phyloP scores from a whole-genome alignment of 2,113 vertebrate genomes.

The Turnix velox region DNA sequence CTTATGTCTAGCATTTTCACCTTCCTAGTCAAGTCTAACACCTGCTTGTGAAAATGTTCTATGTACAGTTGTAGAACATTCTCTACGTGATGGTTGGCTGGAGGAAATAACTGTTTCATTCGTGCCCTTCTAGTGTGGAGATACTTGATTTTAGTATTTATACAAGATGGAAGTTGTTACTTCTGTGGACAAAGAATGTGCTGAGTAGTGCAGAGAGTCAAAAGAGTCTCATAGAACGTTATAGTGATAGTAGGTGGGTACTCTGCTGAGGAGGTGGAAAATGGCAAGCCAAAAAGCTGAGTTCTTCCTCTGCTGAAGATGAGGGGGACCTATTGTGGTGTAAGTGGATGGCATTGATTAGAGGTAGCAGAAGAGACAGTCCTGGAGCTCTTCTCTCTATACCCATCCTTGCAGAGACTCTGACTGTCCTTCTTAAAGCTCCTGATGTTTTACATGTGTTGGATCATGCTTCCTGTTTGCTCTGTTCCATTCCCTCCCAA shows the following conservation, averaged over 20 bases:
- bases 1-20: background rate
- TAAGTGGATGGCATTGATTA: background rate
- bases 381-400: background rate
- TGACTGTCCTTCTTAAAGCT: background rate
- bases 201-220: constrained; percentile 69
- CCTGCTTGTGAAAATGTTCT: background rate
- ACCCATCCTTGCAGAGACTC: background rate
- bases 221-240: constrained; percentile 69
- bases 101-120: background rate
- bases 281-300: background rate
- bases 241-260: constrained; percentile 77
- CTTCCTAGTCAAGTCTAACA: background rate
- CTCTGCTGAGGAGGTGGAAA: constrained; percentile 57
- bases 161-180: constrained; percentile 37
- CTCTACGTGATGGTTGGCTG: background rate
- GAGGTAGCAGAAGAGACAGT: background rate
- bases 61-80: background rate
- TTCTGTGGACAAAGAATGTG: constrained; percentile 35
- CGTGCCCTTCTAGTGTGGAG: background rate
- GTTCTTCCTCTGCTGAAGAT: background rate
- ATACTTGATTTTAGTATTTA: background rate
- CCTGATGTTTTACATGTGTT: background rate
- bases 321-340: background rate
- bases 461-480: background rate
- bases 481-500: background rate